phyloP scores from a whole-genome alignment of 2,113 vertebrate genomes.

The Microcebus lehilahytsara region DNA sequence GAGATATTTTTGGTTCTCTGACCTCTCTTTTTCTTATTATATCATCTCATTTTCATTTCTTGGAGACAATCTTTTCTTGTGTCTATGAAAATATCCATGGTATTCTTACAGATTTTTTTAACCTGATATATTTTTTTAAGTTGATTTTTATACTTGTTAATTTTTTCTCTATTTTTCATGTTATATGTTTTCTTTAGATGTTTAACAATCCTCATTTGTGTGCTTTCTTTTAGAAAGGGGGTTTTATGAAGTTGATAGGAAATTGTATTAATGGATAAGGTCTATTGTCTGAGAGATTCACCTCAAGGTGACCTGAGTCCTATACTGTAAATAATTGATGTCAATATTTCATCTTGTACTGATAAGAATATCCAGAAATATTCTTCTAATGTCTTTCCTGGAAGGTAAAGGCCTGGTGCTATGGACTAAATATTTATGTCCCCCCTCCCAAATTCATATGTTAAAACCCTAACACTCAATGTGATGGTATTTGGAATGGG shows the following conservation, averaged over 20 bases:
- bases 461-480: background rate
- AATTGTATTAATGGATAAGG: background rate
- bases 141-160: background rate
- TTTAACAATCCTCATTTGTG: background rate
- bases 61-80: background rate
- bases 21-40: conserved; percentile 9
- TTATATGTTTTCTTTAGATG: background rate
- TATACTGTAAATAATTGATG: background rate
- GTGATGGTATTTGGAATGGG: background rate
- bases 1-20: background rate
- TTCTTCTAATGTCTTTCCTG: background rate
- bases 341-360: background rate
- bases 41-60: background rate
- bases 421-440: background rate
- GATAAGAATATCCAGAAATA: background rate
- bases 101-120: background rate
- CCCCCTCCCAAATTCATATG: background rate
- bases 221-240: background rate
- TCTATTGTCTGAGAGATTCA: background rate
- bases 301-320: background rate
- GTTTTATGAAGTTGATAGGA: background rate
- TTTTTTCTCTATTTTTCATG: background rate
- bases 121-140: background rate
- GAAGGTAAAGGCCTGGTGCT: background rate
- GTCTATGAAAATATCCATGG: background rate